Percentiles rank a stretch among this genome's conserved stretches.
These are phyloP conservation scores for Clarias pachynema DNA, from an alignment of 2,797 vertebrate genomes.

Conservation along the genomic window DNA sequence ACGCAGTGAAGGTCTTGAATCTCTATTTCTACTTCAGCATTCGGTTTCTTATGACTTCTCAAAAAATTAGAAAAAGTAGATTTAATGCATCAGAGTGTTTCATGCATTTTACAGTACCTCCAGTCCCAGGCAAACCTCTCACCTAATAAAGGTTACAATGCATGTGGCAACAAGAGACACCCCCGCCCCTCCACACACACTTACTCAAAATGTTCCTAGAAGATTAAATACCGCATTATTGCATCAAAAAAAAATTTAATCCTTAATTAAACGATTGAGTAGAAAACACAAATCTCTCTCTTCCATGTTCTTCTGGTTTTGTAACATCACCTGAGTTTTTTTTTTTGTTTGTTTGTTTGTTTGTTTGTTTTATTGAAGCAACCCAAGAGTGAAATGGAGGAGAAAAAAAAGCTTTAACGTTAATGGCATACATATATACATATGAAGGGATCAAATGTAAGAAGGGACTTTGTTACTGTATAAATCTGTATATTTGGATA, in stretches of 20 bases:
- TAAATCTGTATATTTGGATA: slow-evolving; percentile 74
- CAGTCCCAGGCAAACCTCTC: background rate
- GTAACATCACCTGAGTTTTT: background rate
- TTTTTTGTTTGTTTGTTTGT: no score
- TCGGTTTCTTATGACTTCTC: background rate
- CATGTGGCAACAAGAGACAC: background rate
- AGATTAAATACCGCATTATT: background rate
- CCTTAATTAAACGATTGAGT: background rate
- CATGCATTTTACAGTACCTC: background rate
- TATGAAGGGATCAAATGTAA: slow-evolving; percentile 56
- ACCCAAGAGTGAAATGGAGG: background rate
- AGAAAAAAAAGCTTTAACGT: background rate
- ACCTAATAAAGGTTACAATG: background rate
- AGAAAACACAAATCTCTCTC: background rate
- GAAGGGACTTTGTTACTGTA: slow-evolving; percentile 64
- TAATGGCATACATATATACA: slow-evolving; percentile 5
- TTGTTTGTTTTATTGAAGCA: background rate
- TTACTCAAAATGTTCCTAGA: background rate
- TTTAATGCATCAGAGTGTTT: background rate
- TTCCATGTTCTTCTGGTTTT: background rate
- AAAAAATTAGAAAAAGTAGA: background rate
- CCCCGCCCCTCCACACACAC: no score
- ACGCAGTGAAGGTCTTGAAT: slow-evolving; percentile 22
- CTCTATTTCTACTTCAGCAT: background rate
- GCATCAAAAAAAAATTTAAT: background rate